Evolutionary conservation across 1,140 invertebrate genomes (phyloP).

Genomic region (Melanaphis sacchari): DNA sequence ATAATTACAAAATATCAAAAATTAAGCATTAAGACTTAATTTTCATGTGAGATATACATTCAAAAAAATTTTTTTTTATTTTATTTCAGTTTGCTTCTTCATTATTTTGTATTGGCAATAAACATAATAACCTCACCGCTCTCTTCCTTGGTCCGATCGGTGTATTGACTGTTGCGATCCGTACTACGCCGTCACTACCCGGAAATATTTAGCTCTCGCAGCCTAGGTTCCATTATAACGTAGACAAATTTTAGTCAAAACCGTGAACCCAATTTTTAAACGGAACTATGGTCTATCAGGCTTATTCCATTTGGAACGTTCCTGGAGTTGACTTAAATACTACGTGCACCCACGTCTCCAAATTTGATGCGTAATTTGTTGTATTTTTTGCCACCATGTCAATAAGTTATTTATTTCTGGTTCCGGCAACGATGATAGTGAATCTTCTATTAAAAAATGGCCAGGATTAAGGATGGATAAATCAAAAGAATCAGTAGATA

Average conservation of each 20-base stretch:
- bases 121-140: not conserved
- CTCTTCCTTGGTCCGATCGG: not conserved
- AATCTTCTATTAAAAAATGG: too few relatives aligned
- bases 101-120: not conserved
- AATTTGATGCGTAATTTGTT: conserved; percentile 61
- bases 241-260: conserved; percentile 55
- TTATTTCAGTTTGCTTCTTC: too few relatives aligned
- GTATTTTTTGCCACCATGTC: conserved; percentile 60
- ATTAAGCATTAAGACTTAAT: too few relatives aligned
- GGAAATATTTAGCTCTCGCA: conserved; percentile 60
- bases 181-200: conserved; percentile 59
- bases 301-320: conserved; percentile 61
- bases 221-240: conserved; percentile 60
- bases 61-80: too few relatives aligned
- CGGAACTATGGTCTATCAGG: conserved; percentile 18
- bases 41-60: too few relatives aligned
- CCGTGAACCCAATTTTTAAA: conserved; percentile 58
- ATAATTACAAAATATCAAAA: too few relatives aligned
- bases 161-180: conserved; percentile 37
- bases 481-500: too few relatives aligned
- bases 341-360: conserved; percentile 63
- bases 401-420: not conserved
- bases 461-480: too few relatives aligned
- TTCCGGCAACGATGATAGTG: too few relatives aligned
- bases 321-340: conserved; percentile 62